phyloP scores from a whole-genome alignment of 2,888 invertebrate genomes.

The Lepidocyrtinus sp. region DNA sequence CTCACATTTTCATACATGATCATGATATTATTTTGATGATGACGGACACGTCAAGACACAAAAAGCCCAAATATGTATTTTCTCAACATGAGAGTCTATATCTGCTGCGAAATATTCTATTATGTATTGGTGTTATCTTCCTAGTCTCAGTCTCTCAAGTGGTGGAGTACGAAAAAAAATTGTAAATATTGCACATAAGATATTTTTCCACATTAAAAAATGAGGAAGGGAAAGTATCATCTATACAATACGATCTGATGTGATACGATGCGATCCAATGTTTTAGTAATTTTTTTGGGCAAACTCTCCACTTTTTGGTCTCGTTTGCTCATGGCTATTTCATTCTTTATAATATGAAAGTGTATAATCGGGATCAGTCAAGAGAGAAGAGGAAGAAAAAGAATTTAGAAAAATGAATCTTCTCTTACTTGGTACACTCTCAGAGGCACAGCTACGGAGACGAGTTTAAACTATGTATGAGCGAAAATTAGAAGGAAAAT shows the following conservation, averaged over 20 bases:
- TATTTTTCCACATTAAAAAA: conserved; percentile 14
- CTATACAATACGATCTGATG: not conserved
- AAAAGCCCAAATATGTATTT: conserved; percentile 56
- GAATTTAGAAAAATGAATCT: conserved; percentile 12
- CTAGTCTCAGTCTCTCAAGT: not conserved
- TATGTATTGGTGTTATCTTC: conserved; percentile 3
- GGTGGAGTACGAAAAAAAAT: conserved; percentile 36
- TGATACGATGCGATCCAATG: conserved; percentile 18
- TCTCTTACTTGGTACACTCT: not conserved
- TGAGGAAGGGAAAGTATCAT: conserved; percentile 51
- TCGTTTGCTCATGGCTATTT: conserved; percentile 21
- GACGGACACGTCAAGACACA: conserved; percentile 43
- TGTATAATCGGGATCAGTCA: conserved; percentile 22
- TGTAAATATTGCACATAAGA: conserved; percentile 46
- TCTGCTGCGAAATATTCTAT: not conserved
- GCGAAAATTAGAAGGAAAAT: not conserved
- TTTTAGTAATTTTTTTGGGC: conserved; percentile 42
- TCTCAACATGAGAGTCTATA: not conserved
- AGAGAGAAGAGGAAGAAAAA: not conserved
- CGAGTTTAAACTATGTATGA: not conserved
- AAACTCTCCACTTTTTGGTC: conserved; percentile 38
- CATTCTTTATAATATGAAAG: not conserved
- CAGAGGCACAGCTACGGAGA: not conserved
- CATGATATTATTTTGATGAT: conserved; percentile 40
- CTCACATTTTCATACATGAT: conserved; percentile 13